These are phyloP conservation scores for Nanger granti DNA, from an alignment of 2,113 vertebrate species.

Conservation along the genomic window DNA sequence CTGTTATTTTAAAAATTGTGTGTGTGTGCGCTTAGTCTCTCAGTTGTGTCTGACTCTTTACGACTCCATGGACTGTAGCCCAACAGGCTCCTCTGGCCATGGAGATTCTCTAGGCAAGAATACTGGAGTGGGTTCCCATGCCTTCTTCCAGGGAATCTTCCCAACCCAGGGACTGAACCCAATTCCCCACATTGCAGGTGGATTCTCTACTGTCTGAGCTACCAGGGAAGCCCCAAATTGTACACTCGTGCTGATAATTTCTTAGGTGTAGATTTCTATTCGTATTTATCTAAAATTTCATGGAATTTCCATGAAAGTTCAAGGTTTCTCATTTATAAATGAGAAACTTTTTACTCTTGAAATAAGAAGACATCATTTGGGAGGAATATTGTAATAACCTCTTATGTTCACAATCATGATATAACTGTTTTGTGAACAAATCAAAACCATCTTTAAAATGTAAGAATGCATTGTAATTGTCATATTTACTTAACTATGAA, in stretches of 20 bases:
- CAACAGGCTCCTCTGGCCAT: not conserved
- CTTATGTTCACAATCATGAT: not conserved
- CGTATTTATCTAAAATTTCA: not conserved
- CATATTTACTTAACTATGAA: not conserved
- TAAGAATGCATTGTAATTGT: not conserved
- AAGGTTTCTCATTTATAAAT: not conserved
- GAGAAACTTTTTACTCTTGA: not conserved
- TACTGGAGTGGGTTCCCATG: not conserved
- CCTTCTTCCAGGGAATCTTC: not conserved
- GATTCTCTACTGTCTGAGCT: not conserved
- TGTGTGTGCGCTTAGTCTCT: not conserved
- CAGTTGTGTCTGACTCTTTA: not conserved
- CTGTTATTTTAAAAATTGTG: not conserved
- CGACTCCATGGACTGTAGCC: not conserved
- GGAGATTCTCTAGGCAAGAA: not conserved
- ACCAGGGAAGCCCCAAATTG: not conserved
- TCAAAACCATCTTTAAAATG: not conserved
- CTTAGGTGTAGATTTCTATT: not conserved
- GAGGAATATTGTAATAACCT: not conserved
- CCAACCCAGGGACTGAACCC: not conserved
- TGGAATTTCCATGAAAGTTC: not conserved
- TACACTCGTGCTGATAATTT: not conserved
- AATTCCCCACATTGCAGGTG: not conserved
- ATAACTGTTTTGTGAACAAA: not conserved
- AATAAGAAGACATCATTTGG: not conserved